Percentiles rank a stretch among this genome's conserved stretches.
Conservation (phyloP, 2,888 invertebrate species). For the Linyphia triangularis region DNA sequence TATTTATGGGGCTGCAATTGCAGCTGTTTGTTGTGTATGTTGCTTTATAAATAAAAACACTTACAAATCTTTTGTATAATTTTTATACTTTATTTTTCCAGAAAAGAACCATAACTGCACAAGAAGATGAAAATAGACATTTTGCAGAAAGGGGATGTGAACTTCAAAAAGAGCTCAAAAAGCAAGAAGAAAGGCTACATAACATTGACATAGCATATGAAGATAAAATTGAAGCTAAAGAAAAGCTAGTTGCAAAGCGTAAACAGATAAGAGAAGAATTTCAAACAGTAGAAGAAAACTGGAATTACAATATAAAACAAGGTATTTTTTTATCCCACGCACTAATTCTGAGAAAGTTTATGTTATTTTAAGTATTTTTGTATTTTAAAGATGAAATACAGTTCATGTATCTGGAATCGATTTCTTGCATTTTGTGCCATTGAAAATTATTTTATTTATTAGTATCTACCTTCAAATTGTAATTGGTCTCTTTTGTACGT, state of each 20-base stretch:
- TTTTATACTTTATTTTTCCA: conserved; percentile 19
- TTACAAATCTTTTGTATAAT: neutral
- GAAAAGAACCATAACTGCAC: conserved; percentile 41
- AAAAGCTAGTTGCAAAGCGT: neutral
- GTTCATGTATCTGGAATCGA: no score
- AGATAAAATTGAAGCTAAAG: conserved; percentile 10
- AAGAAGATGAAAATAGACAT: conserved; percentile 62
- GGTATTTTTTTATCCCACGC: no score
- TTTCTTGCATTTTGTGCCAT: neutral
- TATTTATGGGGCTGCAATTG: no score
- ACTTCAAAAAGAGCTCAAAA: conserved; percentile 52
- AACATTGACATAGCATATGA: conserved; percentile 30
- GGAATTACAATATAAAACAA: conserved; percentile 16
- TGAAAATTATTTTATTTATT: no score
- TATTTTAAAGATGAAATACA: neutral
- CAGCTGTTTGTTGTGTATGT: neutral
- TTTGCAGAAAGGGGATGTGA: conserved; percentile 60
- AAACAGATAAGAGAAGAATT: conserved; percentile 18
- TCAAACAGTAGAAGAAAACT: conserved; percentile 12
- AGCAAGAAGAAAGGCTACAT: conserved; percentile 47
- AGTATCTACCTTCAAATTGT: no score
- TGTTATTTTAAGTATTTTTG: neutral
- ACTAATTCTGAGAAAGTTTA: neutral
- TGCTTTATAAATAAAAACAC: neutral
- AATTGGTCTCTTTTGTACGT: no score